These are phyloP conservation scores for Antheraea assamensis DNA, from an alignment of 2,888 invertebrate genomes.

Conservation along the genomic window DNA sequence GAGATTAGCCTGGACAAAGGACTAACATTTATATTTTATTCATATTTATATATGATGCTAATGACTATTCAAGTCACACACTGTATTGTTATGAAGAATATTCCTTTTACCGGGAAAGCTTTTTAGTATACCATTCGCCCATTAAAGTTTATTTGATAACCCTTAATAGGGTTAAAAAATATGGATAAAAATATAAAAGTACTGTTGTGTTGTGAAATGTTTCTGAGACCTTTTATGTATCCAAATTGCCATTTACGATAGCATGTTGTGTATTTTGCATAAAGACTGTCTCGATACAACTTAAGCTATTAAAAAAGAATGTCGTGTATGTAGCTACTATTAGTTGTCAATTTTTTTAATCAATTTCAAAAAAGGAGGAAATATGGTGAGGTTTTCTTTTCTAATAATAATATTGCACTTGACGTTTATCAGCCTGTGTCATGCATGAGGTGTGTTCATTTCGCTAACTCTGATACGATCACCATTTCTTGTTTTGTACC, in stretches of 20 bases:
- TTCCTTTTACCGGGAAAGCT: background rate
- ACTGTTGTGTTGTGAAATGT: background rate
- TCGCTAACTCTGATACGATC: background rate
- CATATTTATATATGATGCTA: too few relatives aligned
- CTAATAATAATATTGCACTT: background rate
- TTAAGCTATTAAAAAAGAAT: conserved; percentile 6
- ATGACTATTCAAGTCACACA: too few relatives aligned
- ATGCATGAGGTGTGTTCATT: background rate
- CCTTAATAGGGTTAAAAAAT: background rate
- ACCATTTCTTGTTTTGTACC: background rate
- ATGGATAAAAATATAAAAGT: background rate
- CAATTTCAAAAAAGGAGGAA: too few relatives aligned
- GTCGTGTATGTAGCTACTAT: background rate
- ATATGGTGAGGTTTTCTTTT: too few relatives aligned
- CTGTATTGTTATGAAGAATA: background rate
- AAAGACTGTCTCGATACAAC: background rate
- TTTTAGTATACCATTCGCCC: background rate
- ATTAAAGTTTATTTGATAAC: background rate
- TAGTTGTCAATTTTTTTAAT: too few relatives aligned
- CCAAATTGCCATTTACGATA: conserved; percentile 12
- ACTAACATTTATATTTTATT: too few relatives aligned
- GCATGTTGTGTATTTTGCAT: background rate
- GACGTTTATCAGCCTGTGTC: background rate
- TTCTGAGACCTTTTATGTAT: conserved; percentile 10
- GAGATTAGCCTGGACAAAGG: too few relatives aligned